Conservation (phyloP, 2,113 vertebrate species). For the Gulo gulo region DNA sequence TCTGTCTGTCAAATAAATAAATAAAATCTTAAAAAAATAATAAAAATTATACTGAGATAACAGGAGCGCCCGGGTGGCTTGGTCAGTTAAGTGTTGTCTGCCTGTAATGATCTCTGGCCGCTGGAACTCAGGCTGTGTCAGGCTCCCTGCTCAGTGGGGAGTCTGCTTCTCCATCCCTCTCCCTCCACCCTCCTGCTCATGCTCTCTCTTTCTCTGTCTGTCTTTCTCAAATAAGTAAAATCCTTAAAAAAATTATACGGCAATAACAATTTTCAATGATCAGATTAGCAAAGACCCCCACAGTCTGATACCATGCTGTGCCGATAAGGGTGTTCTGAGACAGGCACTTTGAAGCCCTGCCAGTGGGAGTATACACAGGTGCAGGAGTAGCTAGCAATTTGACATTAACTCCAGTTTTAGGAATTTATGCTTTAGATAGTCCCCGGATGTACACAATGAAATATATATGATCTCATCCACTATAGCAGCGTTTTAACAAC, state of each 20-base stretch:
- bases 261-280: not conserved
- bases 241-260: not conserved
- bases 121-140: not conserved
- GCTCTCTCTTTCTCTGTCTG: not conserved
- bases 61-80: not conserved
- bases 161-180: not conserved
- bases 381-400: not conserved
- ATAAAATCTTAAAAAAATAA: not conserved
- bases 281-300: slow-evolving; percentile 16
- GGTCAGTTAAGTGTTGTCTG: not conserved
- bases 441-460: not conserved
- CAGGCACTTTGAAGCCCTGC: not conserved
- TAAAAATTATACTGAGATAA: not conserved
- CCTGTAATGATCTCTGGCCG: not conserved
- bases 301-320: not conserved
- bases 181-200: not conserved
- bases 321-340: not conserved
- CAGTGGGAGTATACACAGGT: not conserved
- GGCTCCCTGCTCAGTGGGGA: not conserved
- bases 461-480: not conserved
- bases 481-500: not conserved
- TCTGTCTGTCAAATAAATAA: too few relatives aligned
- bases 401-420: not conserved
- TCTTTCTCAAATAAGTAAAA: not conserved
- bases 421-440: not conserved